A percentile compares a stretch with the other conserved stretches of the same genome.
Evolutionary conservation across 2,797 vertebrate species (phyloP).

Genomic region (Poecilia gillii): DNA sequence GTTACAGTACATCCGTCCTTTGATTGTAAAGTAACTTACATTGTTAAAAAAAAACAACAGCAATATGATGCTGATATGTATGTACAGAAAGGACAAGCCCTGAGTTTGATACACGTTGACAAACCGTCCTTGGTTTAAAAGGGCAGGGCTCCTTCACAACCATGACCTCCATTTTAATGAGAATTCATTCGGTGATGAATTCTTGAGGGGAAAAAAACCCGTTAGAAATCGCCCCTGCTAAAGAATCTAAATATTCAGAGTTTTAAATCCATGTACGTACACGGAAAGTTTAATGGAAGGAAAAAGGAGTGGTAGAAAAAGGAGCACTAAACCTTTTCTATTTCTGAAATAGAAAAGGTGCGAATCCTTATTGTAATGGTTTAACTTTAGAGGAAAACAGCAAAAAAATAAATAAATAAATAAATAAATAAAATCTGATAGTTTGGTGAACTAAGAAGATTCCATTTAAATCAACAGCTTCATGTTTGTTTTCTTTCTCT

Average conservation of each 20-base stretch:
- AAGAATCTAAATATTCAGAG: background rate
- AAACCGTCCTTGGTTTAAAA: conserved; percentile 1
- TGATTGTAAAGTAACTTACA: conserved; percentile 41
- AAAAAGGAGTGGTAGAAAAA: background rate
- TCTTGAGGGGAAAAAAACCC: background rate
- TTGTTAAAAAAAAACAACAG: background rate
- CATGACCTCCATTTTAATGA: background rate
- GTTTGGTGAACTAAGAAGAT: background rate
- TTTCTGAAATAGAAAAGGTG: background rate
- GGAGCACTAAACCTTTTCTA: background rate
- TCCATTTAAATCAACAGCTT: background rate
- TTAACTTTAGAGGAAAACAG: background rate
- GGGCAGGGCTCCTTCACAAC: conserved; percentile 5
- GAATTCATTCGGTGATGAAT: background rate
- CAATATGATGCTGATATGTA: background rate
- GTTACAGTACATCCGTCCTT: conserved; percentile 25
- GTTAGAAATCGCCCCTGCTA: background rate
- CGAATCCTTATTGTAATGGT: background rate
- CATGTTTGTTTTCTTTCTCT: background rate
- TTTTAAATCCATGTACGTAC: background rate
- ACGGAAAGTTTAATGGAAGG: background rate
- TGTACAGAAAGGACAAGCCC: conserved; percentile 60
- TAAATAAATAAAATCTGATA: background rate
- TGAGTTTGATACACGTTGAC: conserved; percentile 70
- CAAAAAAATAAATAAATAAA: too few species aligned